Base-by-base conservation (phyloP, 2,113 vertebrate species). In the Sterna hirundo region DNA sequence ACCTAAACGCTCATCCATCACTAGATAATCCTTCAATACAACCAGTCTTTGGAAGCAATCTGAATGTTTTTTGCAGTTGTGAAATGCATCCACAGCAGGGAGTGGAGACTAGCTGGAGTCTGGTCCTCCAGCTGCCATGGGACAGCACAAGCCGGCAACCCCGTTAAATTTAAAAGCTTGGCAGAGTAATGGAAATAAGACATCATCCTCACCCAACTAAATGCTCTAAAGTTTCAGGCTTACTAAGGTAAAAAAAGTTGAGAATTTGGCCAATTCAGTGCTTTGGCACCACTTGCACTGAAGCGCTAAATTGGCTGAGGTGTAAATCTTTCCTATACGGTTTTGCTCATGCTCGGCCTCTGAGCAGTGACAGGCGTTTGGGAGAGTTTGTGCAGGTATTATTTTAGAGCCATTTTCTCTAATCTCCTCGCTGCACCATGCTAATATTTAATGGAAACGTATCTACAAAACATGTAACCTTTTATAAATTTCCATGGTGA, bases 401-500 rank as follows among this genome's bases (percentile, higher is more conserved):
- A 75, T 32, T 82, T 81, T 55, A 77, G 14, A 91, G 15, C 6
- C 0, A 8, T 88, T 62, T 95, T 70, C 42, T 77, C 46, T 44
- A 62, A 85, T 74, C 52, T 80, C 26, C 75, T 79, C n/a, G 44
- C 13, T 76, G 46, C 38, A 58, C 34, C 46, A 36, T 70, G 66
- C 29, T 94, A 83, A 49, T 88, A 90, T 70, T 90, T 88, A 88
- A 88, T 79, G 78, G 66, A 81, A 94, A 83, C 32, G 8, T 16
- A 90, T 82, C 82, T 85, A 76, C 27, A 94, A 95, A 85, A 80
- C 57, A 90, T 36, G 42, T 23, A 92, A 93, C 40, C 60, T 61
- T 81, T 90, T 49, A 85, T 20, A 76, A 76, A 93, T 93, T 89
- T 86, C 79, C 90, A 79, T 54, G 58, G 62, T 77, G 75, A 91